Evolutionary conservation across 1,140 invertebrate genomes (phyloP).

Genomic region (Pogonognathellus flavescens): DNA sequence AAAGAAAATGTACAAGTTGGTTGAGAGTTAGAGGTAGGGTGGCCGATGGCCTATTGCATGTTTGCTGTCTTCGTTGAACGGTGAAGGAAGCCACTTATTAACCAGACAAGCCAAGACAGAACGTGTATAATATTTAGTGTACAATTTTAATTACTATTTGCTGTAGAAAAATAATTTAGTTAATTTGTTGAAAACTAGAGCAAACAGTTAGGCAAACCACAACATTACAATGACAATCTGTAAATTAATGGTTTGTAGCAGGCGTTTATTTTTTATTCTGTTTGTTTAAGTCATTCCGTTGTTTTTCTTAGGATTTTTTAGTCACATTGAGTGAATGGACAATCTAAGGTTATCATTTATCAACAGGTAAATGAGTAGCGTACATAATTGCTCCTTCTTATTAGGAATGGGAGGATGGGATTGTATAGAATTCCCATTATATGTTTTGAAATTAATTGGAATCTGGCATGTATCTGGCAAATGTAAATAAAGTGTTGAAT

Average conservation of each 20-base stretch:
- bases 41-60: background rate
- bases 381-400: background rate
- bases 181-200: background rate
- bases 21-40: background rate
- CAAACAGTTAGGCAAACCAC: slow-evolving; percentile 15
- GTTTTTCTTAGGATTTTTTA: background rate
- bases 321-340: background rate
- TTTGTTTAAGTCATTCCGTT: background rate
- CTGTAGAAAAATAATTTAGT: background rate
- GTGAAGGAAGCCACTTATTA: background rate
- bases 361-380: background rate
- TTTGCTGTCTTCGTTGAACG: background rate
- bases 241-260: no score
- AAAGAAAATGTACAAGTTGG: background rate
- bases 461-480: no score
- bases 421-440: background rate
- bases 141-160: slow-evolving; percentile 25
- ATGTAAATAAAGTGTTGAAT: no score
- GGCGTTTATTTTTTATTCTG: no score
- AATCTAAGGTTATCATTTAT: slow-evolving; percentile 1
- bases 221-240: no score
- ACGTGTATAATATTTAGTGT: no score
- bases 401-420: background rate
- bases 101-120: background rate
- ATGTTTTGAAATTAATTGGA: no score